Base-by-base conservation (phyloP, 92 coral and sea anemone genomes). In the Scolanthus callimorphus region DNA sequence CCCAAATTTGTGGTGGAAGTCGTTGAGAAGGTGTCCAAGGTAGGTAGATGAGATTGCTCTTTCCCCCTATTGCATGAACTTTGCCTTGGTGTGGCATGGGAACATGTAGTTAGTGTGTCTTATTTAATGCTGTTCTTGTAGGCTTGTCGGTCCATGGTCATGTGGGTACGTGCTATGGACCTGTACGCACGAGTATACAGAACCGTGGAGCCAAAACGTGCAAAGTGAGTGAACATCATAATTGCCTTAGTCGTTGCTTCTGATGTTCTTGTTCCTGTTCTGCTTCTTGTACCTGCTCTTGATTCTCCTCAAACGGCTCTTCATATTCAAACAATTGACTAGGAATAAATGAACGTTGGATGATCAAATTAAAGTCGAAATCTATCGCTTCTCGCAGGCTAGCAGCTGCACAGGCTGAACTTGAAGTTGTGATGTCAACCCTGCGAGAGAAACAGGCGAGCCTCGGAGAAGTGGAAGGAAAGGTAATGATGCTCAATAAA, bases 81-180 rank as follows among this genome's bases (percentile, higher is more conserved):
- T n/a, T n/a, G n/a, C n/a, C n/a, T n/a, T n/a, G n/a, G n/a, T n/a
- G n/a, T n/a, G n/a, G n/a, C n/a, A n/a, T n/a, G n/a, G n/a, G n/a
- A n/a, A n/a, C n/a, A n/a, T n/a, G n/a, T n/a, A n/a, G n/a, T n/a
- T n/a, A n/a, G n/a, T n/a, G n/a, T n/a, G n/a, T n/a, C n/a, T n/a
- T n/a, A n/a, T n/a, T n/a, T n/a, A n/a, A n/a, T n/a, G n/a, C n/a
- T 34, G 41, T 15, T 34, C 41, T 34, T 34, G 41, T 30, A 90
- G 95, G 97, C 97, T 15, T 91, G 97, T 49, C 83, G 85, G 24
- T 91, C 97, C 39, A 88, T 91, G 97, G 96, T 87, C 17, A 91
- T 91, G 97, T 91, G 97, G 97, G 97, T 91, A 0, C 84, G 97
- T 13, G 97, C 97, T 3, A 88, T 89, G 90, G 97, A 91, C 51